Percentiles rank a stretch among this genome's conserved stretches.
These are phyloP conservation scores for Diplodus puntazzo DNA, from an alignment of 2,797 vertebrate genomes.

Conservation along the genomic window DNA sequence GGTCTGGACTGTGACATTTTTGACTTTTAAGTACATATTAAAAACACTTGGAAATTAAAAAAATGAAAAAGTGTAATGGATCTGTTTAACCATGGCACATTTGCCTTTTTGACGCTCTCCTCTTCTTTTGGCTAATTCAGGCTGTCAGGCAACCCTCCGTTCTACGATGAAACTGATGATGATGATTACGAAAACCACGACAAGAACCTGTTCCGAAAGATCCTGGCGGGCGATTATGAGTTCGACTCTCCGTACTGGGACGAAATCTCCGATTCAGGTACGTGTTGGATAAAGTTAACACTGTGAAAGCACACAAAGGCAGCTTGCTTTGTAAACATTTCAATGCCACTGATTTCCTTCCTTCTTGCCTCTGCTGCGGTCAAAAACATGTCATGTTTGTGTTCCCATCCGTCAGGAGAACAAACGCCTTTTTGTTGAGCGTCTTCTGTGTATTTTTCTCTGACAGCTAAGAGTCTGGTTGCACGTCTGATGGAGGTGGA, in stretches of 20 bases:
- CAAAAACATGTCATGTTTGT: slow-evolving; percentile 26
- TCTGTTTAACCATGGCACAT: too few species aligned
- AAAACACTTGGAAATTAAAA: too few species aligned
- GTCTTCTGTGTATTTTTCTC: slow-evolving; percentile 48
- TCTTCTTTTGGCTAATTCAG: slow-evolving; percentile 69
- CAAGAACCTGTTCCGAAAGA: slow-evolving; percentile 98
- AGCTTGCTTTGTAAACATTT: slow-evolving; percentile 37
- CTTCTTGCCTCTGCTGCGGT: slow-evolving; percentile 25
- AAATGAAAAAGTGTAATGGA: too few species aligned
- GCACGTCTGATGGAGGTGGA: slow-evolving; percentile 98
- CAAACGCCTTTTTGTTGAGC: slow-evolving; percentile 35
- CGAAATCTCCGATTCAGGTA: slow-evolving; percentile 96
- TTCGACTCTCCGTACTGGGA: slow-evolving; percentile 99
- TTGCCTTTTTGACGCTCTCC: too few species aligned
- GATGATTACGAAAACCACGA: slow-evolving; percentile 98
- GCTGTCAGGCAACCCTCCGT: slow-evolving; percentile 97
- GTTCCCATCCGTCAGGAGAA: slow-evolving; percentile 19
- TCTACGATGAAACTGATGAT: slow-evolving; percentile 97
- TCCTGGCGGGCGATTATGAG: slow-evolving; percentile 96
- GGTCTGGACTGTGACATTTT: too few species aligned
- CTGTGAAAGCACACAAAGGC: slow-evolving; percentile 17
- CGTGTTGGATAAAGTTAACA: slow-evolving; percentile 24
- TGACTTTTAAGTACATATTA: too few species aligned
- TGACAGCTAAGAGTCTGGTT: slow-evolving; percentile 90
- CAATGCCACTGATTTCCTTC: slow-evolving; percentile 10